phyloP scores from a whole-genome alignment of 2,113 vertebrate species.

The Corythornis vintsioides region DNA sequence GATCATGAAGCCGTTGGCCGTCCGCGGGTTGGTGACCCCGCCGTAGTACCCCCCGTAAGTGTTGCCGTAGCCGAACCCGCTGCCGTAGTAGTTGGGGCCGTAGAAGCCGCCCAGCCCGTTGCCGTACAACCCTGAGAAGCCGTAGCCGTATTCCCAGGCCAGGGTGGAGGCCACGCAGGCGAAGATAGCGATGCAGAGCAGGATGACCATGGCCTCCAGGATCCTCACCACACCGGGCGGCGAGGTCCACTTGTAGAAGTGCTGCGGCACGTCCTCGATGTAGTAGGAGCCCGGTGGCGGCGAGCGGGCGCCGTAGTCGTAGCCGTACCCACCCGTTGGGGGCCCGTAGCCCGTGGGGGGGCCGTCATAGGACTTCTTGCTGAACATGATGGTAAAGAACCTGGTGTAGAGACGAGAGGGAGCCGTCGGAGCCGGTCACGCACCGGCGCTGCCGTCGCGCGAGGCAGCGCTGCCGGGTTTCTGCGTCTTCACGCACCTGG shows the following conservation, averaged over 20 bases:
- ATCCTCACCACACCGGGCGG: slow-evolving; percentile 81
- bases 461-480: background rate
- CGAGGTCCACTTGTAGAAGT: slow-evolving; percentile 85
- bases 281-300: slow-evolving; percentile 78
- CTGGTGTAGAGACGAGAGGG: accelerated
- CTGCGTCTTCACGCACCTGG: accelerated
- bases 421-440: accelerated
- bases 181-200: slow-evolving; percentile 84
- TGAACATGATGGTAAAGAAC: background rate
- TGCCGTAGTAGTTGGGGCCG: slow-evolving; percentile 9
- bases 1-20: slow-evolving; percentile 86
- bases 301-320: slow-evolving; percentile 48
- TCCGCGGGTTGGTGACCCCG: slow-evolving; percentile 80
- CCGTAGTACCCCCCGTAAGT: slow-evolving; percentile 70
- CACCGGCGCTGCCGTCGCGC: accelerated
- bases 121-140: slow-evolving; percentile 32
- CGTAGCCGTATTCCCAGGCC: slow-evolving; percentile 85
- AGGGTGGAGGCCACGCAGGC: slow-evolving; percentile 87
- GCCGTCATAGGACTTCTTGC: background rate
- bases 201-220: slow-evolving; percentile 67
- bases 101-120: slow-evolving; percentile 44
- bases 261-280: slow-evolving; percentile 75
- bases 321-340: slow-evolving; percentile 50
- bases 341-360: slow-evolving; percentile 14
- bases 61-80: slow-evolving; percentile 44